phyloP scores from a whole-genome alignment of 1,140 invertebrate species.

The Drosophila grimshawi region DNA sequence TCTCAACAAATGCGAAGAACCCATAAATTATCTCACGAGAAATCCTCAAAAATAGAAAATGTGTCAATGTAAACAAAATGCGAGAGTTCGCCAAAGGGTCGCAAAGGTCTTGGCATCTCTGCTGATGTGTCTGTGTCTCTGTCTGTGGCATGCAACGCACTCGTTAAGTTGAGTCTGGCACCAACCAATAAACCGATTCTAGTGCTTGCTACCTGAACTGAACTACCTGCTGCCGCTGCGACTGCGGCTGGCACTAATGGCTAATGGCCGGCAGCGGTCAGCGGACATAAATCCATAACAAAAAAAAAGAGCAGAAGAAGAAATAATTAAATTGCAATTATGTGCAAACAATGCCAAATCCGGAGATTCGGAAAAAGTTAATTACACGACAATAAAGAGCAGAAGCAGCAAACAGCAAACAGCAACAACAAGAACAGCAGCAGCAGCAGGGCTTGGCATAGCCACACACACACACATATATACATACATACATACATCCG shows the following conservation, averaged over 20 bases:
- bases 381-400: conserved; percentile 81
- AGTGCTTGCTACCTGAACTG: conserved; percentile 38
- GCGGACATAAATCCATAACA: conserved; percentile 78
- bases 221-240: conserved; percentile 44
- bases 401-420: conserved; percentile 50
- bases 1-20: conserved; percentile 53
- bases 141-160: conserved; percentile 54
- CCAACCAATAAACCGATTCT: conserved; percentile 28
- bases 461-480: not conserved
- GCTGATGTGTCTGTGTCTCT: not conserved
- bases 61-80: conserved; percentile 70
- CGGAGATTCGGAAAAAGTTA: conserved; percentile 82
- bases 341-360: conserved; percentile 82
- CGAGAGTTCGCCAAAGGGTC: not conserved
- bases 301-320: conserved; percentile 18
- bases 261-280: conserved; percentile 51
- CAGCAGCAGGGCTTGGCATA: conserved; percentile 1
- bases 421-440: conserved; percentile 2
- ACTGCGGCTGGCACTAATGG: conserved; percentile 52
- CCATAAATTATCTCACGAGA: conserved; percentile 62
- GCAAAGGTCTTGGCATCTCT: not conserved
- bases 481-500: not conserved
- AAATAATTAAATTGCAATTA: conserved; percentile 83
- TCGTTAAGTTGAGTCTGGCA: conserved; percentile 37
- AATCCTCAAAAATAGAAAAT: conserved; percentile 65